These are phyloP conservation scores for Tanypteryx hageni DNA, from an alignment of 2,888 invertebrate genomes.

Conservation along the genomic window DNA sequence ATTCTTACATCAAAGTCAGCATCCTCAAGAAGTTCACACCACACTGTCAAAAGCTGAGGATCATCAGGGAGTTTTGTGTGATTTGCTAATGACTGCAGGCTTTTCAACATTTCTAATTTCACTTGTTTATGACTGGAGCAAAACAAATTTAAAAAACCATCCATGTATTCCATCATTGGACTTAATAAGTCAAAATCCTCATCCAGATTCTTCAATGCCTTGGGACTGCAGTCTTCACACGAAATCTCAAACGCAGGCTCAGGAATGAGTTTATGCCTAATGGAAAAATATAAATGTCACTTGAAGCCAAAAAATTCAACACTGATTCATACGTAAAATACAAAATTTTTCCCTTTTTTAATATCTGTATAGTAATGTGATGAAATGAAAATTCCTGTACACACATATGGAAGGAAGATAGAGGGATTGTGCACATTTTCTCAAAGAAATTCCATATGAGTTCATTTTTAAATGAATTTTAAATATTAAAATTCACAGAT, in stretches of 20 bases:
- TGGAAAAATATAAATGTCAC: not conserved
- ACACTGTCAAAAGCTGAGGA: conserved; percentile 72
- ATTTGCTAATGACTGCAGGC: conserved; percentile 74
- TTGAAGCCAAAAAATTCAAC: too few species aligned
- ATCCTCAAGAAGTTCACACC: conserved; percentile 74
- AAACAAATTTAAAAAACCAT: not conserved
- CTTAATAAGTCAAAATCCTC: not conserved
- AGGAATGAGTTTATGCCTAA: not conserved
- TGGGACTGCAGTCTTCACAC: not conserved
- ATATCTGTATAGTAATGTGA: too few species aligned
- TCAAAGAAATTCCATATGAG: too few species aligned
- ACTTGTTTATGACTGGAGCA: conserved; percentile 68
- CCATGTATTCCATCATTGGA: not conserved
- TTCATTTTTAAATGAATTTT: too few species aligned
- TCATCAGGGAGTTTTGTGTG: conserved; percentile 75
- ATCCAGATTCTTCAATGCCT: not conserved
- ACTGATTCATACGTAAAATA: too few species aligned
- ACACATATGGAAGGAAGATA: too few species aligned
- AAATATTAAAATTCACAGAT: too few species aligned
- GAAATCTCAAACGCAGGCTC: not conserved
- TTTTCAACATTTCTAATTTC: conserved; percentile 73
- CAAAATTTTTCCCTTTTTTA: too few species aligned
- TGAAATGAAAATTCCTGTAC: too few species aligned
- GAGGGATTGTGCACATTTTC: too few species aligned
- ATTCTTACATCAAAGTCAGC: conserved; percentile 72